Evolutionary conservation across 2,888 invertebrate species (phyloP).

Genomic region (Noctua fimbriata): DNA sequence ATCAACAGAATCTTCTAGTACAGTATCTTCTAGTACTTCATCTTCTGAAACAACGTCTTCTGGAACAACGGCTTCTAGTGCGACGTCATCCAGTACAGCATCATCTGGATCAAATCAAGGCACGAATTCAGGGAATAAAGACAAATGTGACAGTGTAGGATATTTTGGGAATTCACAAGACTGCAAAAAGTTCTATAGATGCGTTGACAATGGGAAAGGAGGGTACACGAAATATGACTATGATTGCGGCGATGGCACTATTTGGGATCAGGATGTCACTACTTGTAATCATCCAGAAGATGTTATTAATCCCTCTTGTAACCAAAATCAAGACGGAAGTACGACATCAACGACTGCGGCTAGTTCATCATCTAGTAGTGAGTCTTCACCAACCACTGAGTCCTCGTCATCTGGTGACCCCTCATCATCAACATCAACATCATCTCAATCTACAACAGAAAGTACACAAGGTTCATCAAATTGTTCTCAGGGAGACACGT

Average conservation of each 20-base stretch:
- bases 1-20: constrained; percentile 51
- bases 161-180: constrained; percentile 91
- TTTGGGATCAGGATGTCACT: constrained; percentile 91
- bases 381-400: constrained; percentile 37
- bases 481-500: constrained; percentile 73
- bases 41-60: constrained; percentile 32
- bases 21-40: constrained; percentile 35
- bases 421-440: constrained; percentile 32
- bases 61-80: constrained; percentile 19
- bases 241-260: constrained; percentile 92
- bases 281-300: constrained; percentile 86
- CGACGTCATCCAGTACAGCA: constrained; percentile 41
- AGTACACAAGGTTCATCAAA: constrained; percentile 71
- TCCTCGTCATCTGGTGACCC: constrained; percentile 30
- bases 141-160: constrained; percentile 89
- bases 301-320: constrained; percentile 82
- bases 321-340: constrained; percentile 60
- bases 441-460: constrained; percentile 64
- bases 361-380: constrained; percentile 54
- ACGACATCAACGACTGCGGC: constrained; percentile 63
- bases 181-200: constrained; percentile 92
- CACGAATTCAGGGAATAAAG: constrained; percentile 58
- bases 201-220: constrained; percentile 91
- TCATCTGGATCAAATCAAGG: constrained; percentile 63
- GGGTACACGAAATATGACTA: constrained; percentile 91